Evolutionary conservation across 2,797 vertebrate genomes (phyloP), one percentile per base, ranked within the genome.

Genomic region (Gorsachius magnificus): DNA sequence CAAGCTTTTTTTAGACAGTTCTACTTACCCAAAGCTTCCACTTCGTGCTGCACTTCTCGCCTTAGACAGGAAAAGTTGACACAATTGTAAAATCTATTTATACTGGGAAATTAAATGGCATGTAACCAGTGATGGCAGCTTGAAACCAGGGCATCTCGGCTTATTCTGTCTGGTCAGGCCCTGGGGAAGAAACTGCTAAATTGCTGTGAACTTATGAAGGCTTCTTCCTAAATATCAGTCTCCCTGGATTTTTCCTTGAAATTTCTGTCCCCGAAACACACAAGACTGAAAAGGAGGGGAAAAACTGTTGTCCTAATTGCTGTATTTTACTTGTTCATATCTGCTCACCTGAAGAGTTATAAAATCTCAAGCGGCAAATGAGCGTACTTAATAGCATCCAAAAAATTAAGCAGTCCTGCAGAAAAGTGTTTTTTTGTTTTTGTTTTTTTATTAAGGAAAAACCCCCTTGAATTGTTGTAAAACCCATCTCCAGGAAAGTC

Each of bases 161-260:
- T 64, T 60, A 17, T 69, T 95, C 61, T 93, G 82, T 50, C 86
- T 54, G 76, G 51, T 82, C 88, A 54, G 46, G 25, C 75, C 83
- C 80, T 66, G 65, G 89, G 89, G 82, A 91, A 72, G 38, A 90
- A 92, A 87, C 50, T 85, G 29, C 18, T 87, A 41, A 93, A 85
- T 70, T 87, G 51, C 69, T 81, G n/a, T 75, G 43, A 94, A 56
- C 3, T 92, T 87, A 17, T 0, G 31, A 68, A 87, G 35, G n/a
- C 26, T 50, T 82, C 50, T 81, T 85, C 31, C 50, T 68, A 75
- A 66, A 35, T 54, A 68, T 31, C 45, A 41, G 13, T 68, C 56
- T 84, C 13, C 21, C 18, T 69, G 87, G n/a, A 38, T 75, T 85
- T 92, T 92, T 46, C 16, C 68, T 86, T 86, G 50, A 86, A 91